Base-by-base conservation (phyloP, 2,888 invertebrate species). In the Pyrrhia umbra region DNA sequence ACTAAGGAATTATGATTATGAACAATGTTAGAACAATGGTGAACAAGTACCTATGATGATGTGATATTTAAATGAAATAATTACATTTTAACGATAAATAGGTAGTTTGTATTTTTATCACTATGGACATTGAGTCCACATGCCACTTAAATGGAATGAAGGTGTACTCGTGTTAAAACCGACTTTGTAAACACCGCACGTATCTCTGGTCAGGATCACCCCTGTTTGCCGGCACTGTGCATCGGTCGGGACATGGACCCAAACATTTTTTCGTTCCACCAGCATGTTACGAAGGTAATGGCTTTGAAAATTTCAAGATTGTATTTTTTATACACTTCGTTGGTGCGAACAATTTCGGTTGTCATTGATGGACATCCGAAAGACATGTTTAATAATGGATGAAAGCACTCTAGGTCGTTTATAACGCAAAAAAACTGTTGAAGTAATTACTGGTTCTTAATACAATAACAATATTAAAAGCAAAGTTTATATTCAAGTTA, bases 111-210 rank as follows among this genome's bases (percentile, higher is more conserved):
- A 78, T 76, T 70, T 73, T 65, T 60, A 50, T 52, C 64, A 46
- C 45, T 45, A 50, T 56, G 66, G 51, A 51, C 68, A 74, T 67
- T 27, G 62, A 60, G 59, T 76, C 68, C 75, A 77, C 75, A 77
- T 75, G 80, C 68, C 74, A 68, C 68, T 78, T 76, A 78, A 81
- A 76, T 75, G 78, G 70, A 75, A 80, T 75, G 68, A 74, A 71
- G 68, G 77, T 77, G 69, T 72, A 78, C 81, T 73, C 60, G 75
- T 77, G 75, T 71, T 79, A 78, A 80, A 78, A 68, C 49, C 68
- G 70, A 80, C 78, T 90, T 89, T 85, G 86, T 86, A 90, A 72
- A 80, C 90, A 68, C 67, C 81, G 83, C 91, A 91, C 91, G 91
- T 89, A 80, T 73, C 81, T 70, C 75, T 75, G 79, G 82, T 80